Percentiles rank a stretch among this genome's conserved stretches.
phyloP scores from a whole-genome alignment of 35 echinoderm and acorn worm species.

The Apostichopus parvimensis region DNA sequence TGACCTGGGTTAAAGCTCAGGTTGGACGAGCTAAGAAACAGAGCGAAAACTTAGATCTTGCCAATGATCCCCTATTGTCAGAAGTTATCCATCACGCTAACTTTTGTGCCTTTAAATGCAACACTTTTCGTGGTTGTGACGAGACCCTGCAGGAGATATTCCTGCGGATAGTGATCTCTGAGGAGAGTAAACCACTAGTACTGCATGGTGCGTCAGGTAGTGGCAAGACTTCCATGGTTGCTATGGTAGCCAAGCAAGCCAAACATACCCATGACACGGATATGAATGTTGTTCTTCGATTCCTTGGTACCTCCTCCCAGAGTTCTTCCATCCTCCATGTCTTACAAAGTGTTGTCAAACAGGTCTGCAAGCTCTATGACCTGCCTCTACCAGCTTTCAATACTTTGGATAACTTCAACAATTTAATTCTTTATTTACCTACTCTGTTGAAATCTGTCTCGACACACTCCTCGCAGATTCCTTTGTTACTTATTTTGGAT shows the following conservation, averaged over 20 bases:
- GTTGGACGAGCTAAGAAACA: conserved; percentile 56
- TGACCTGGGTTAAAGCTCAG: conserved; percentile 65
- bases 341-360: conserved; percentile 54
- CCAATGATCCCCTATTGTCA: conserved; percentile 63
- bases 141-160: conserved; percentile 70
- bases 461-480: conserved; percentile 44
- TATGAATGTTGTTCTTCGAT: conserved; percentile 65
- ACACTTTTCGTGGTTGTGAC: conserved; percentile 82
- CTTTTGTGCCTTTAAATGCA: conserved; percentile 85
- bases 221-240: conserved; percentile 98
- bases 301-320: conserved; percentile 84
- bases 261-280: conserved; percentile 44
- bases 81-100: conserved; percentile 85
- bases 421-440: conserved; percentile 74
- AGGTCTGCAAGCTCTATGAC: conserved; percentile 76
- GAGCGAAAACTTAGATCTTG: conserved; percentile 38
- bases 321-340: conserved; percentile 89
- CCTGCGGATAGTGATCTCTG: conserved; percentile 33
- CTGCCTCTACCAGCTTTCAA: conserved; percentile 41
- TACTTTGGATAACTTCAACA: conserved; percentile 74
- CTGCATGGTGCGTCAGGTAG: conserved; percentile 82
- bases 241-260: conserved; percentile 74
- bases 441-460: conserved; percentile 74
- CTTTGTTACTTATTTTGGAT: conserved; percentile 83
- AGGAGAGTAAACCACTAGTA: conserved; percentile 55